Evolutionary conservation across 2,888 invertebrate genomes (phyloP).

Genomic region (Agriopis aurantiaria): DNA sequence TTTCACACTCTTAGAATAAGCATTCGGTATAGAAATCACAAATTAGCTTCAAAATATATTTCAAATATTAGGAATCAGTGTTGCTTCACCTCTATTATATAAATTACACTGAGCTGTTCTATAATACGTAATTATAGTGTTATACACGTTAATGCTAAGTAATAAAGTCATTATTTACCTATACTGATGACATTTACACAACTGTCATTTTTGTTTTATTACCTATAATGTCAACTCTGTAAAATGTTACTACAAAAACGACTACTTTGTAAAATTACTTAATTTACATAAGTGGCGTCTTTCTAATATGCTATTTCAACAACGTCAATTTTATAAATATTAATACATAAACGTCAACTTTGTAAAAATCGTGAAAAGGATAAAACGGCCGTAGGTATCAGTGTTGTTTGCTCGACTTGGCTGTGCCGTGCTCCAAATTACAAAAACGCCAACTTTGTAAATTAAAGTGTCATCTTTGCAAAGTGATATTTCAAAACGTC

Average conservation of each 20-base stretch:
- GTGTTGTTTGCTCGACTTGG: too few relatives aligned
- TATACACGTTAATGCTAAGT: constrained; percentile 80
- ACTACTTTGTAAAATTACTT: not conserved
- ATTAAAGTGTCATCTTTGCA: constrained; percentile 10
- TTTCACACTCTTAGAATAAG: constrained; percentile 64
- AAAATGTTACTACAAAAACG: constrained; percentile 5
- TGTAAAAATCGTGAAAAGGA: too few relatives aligned
- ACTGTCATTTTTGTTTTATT: constrained; percentile 32
- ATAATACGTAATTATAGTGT: constrained; percentile 83
- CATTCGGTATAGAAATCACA: constrained; percentile 77
- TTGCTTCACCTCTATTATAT: constrained; percentile 74
- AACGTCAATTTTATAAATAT: constrained; percentile 8
- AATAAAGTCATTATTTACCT: constrained; percentile 55
- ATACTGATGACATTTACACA: constrained; percentile 55
- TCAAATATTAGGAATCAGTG: constrained; percentile 81
- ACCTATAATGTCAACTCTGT: constrained; percentile 8
- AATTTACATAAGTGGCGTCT: not conserved
- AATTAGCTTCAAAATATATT: constrained; percentile 81
- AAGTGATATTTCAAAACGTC: not conserved
- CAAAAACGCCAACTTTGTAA: constrained; percentile 11
- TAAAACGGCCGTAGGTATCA: too few relatives aligned
- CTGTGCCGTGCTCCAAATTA: too few relatives aligned
- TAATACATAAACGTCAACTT: constrained; percentile 8
- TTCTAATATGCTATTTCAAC: not conserved
- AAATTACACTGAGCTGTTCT: constrained; percentile 80